phyloP scores from a whole-genome alignment of 2,797 vertebrate genomes.

The Peromyscus aztecus region DNA sequence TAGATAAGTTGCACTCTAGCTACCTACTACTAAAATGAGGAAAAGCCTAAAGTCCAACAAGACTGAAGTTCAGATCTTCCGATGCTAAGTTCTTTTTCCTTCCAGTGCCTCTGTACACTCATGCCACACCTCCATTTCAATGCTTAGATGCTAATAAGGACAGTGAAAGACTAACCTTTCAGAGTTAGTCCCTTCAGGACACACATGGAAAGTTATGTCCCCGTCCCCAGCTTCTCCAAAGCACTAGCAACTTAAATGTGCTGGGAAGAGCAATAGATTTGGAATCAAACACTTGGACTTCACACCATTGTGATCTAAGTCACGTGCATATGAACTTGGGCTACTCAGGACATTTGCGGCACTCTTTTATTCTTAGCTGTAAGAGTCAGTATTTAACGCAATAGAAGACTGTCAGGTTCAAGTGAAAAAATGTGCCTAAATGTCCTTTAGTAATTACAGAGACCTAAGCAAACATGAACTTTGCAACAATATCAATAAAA shows the following conservation, averaged over 20 bases:
- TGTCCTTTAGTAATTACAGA: slow-evolving; percentile 61
- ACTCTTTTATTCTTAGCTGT: neutral
- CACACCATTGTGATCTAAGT: neutral
- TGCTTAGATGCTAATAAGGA: neutral
- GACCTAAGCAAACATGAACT: slow-evolving; percentile 33
- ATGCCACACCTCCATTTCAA: neutral
- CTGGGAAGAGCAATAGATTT: neutral
- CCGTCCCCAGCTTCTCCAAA: neutral
- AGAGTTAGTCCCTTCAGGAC: neutral
- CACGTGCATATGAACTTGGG: neutral
- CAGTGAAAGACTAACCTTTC: neutral
- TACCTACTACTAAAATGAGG: neutral
- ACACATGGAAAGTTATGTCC: neutral
- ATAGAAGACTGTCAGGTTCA: neutral
- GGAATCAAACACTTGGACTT: neutral
- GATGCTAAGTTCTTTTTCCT: neutral
- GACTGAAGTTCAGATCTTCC: neutral
- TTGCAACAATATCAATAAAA: slow-evolving; percentile 41
- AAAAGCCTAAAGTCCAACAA: neutral
- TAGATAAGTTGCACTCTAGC: neutral
- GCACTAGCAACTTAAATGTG: neutral
- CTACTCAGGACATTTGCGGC: neutral
- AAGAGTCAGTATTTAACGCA: slow-evolving; percentile 45
- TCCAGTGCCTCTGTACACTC: neutral
- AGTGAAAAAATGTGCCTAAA: slow-evolving; percentile 60